phyloP scores from a whole-genome alignment of 1,140 invertebrate species.

The Lepidurus apus region DNA sequence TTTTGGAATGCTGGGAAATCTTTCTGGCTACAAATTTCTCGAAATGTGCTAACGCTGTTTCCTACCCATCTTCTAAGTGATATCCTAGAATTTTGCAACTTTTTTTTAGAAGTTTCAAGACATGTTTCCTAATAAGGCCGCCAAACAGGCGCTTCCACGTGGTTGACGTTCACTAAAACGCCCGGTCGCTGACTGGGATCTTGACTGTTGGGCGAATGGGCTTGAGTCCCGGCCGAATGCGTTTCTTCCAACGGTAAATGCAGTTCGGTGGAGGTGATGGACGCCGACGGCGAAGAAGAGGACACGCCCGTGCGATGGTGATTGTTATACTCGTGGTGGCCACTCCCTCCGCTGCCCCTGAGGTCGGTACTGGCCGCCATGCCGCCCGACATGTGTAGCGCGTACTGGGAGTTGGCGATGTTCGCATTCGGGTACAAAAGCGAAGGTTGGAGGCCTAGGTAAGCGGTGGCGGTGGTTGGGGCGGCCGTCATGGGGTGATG shows the following conservation, averaged over 20 bases:
- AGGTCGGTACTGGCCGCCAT: neutral
- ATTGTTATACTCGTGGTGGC: neutral
- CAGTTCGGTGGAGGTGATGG: neutral
- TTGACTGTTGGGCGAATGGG: neutral
- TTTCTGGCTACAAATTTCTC: too few species aligned
- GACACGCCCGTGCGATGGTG: neutral
- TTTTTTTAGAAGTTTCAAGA: neutral
- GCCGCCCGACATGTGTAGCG: neutral
- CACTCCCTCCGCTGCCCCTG: neutral
- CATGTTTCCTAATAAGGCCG: neutral
- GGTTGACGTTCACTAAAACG: neutral
- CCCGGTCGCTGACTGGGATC: constrained; percentile 9
- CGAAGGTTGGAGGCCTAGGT: neutral
- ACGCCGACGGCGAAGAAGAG: neutral
- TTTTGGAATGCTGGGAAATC: too few species aligned
- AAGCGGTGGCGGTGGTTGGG: neutral
- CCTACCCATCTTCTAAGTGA: neutral
- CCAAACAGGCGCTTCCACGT: neutral
- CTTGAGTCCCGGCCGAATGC: neutral
- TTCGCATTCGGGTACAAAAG: neutral
- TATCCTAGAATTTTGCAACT: neutral
- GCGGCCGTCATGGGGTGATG: neutral
- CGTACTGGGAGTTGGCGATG: neutral
- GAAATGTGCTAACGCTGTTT: too few species aligned
- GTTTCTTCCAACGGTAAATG: constrained; percentile 14